phyloP scores from a whole-genome alignment of 1,140 invertebrate genomes.

The Rhyzopertha dominica region DNA sequence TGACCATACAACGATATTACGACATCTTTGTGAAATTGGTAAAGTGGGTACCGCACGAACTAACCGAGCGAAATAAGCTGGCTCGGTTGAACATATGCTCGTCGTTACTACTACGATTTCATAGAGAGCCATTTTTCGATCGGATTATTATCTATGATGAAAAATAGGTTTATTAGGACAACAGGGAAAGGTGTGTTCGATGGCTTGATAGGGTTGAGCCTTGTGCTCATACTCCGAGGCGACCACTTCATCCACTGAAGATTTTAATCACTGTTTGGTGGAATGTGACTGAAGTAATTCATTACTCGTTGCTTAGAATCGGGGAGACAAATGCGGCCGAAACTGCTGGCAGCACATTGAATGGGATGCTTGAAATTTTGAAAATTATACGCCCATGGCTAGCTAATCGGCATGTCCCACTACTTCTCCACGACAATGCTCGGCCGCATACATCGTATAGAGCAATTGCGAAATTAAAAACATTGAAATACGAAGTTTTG shows the following conservation, averaged over 20 bases:
- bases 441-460: not conserved
- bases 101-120: too few species aligned
- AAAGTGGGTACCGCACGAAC: too few species aligned
- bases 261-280: conserved; percentile 1
- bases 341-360: conserved; percentile 3
- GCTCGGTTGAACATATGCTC: too few species aligned
- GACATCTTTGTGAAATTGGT: too few species aligned
- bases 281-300: conserved; percentile 4
- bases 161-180: too few species aligned
- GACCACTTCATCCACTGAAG: conserved; percentile 1
- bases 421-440: conserved; percentile 1
- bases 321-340: not conserved
- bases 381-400: not conserved
- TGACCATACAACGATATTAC: too few species aligned
- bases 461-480: conserved; percentile 2
- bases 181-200: too few species aligned
- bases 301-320: not conserved
- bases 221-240: not conserved
- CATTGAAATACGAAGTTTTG: conserved; percentile 2
- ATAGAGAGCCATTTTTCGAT: too few species aligned
- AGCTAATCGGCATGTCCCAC: not conserved
- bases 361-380: not conserved
- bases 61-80: too few species aligned
- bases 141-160: too few species aligned
- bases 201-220: not conserved